A percentile compares a stretch with the other conserved stretches of the same genome.
These are phyloP conservation scores for Simalia tracyae DNA, from an alignment of 2,797 vertebrate genomes.

Conservation along the genomic window DNA sequence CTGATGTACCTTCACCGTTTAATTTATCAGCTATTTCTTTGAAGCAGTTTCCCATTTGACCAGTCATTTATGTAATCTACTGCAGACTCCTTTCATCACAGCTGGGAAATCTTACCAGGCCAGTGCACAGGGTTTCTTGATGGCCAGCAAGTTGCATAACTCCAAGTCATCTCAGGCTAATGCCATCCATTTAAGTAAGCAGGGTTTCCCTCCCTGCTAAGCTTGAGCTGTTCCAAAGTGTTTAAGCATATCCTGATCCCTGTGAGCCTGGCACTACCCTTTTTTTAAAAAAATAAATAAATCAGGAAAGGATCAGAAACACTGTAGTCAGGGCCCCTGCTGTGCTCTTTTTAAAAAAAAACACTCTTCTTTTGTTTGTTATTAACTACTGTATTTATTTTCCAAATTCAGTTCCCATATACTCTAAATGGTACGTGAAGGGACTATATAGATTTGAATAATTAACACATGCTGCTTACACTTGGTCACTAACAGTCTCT, in stretches of 20 bases:
- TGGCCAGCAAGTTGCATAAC: conserved; percentile 65
- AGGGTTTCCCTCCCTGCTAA: conserved; percentile 43
- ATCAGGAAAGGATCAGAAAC: conserved; percentile 12
- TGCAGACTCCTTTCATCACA: conserved; percentile 70
- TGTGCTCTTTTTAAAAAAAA: not conserved
- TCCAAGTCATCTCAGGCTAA: conserved; percentile 66
- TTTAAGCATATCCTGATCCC: conserved; percentile 50
- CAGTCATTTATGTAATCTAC: conserved; percentile 66
- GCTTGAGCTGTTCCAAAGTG: conserved; percentile 40
- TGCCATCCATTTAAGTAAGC: conserved; percentile 43
- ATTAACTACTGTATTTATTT: not conserved
- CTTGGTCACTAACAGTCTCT: not conserved
- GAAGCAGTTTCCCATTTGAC: conserved; percentile 63
- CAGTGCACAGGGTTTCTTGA: conserved; percentile 64
- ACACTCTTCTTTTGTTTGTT: not conserved
- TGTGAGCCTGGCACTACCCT: conserved; percentile 43
- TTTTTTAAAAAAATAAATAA: not conserved
- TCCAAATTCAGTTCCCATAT: not conserved
- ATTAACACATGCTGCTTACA: not conserved
- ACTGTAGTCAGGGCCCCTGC: conserved; percentile 5
- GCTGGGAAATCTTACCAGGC: conserved; percentile 66
- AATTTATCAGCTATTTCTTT: conserved; percentile 62
- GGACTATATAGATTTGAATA: not conserved
- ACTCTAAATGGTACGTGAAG: not conserved
- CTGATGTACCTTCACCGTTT: conserved; percentile 22